phyloP scores from a whole-genome alignment of 2,888 invertebrate species.

The Laothoe populi region DNA sequence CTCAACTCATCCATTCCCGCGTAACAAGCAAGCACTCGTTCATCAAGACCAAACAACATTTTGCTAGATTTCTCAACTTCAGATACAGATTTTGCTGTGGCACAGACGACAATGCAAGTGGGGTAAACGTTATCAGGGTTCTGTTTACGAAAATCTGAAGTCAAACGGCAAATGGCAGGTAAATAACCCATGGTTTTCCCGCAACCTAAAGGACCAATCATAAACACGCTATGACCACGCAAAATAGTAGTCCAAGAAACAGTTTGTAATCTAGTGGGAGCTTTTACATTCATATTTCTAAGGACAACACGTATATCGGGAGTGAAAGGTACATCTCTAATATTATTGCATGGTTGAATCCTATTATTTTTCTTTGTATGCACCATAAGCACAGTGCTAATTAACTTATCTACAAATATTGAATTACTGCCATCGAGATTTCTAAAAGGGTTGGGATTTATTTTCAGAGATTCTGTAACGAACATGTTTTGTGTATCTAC shows the following conservation, averaged over 20 bases:
- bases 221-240: conserved; percentile 86
- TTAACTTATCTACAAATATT: conserved; percentile 72
- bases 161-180: conserved; percentile 86
- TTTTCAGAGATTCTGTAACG: background rate
- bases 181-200: conserved; percentile 90
- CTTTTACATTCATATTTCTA: conserved; percentile 58
- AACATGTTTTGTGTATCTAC: background rate
- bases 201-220: conserved; percentile 84
- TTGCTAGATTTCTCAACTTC: conserved; percentile 69
- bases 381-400: conserved; percentile 70
- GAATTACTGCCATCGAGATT: conserved; percentile 66
- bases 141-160: conserved; percentile 71
- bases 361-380: conserved; percentile 67
- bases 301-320: conserved; percentile 58
- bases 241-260: conserved; percentile 89
- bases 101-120: conserved; percentile 87
- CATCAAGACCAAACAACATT: conserved; percentile 64
- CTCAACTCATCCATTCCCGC: conserved; percentile 67
- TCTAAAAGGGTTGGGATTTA: conserved; percentile 67
- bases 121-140: conserved; percentile 82
- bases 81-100: conserved; percentile 84
- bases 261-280: conserved; percentile 85
- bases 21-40: conserved; percentile 67
- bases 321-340: conserved; percentile 67
- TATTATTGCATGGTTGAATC: conserved; percentile 55